Percentiles rank a stretch among this genome's conserved stretches.
Conservation (phyloP, 2,113 vertebrate genomes). For the Morone chrysops region DNA sequence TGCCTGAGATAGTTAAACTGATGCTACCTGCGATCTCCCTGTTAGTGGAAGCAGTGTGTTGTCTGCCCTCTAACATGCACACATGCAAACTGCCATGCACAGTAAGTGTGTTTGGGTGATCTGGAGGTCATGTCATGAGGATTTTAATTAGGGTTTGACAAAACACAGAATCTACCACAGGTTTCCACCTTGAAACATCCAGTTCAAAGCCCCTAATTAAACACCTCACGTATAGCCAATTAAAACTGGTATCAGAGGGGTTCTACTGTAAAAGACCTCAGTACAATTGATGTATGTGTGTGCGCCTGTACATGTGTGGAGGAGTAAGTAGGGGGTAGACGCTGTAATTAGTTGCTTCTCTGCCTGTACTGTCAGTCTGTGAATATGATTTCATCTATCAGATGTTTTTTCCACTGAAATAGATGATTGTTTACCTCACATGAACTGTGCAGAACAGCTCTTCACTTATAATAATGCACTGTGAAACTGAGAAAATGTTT, state of each 20-base stretch:
- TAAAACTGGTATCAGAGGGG: slow-evolving; percentile 60
- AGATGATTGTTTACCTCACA: slow-evolving; percentile 2
- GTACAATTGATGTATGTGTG: slow-evolving; percentile 20
- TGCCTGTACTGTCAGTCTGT: slow-evolving; percentile 17
- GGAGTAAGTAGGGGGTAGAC: slow-evolving; percentile 7
- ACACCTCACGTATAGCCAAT: slow-evolving; percentile 58
- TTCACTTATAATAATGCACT: slow-evolving; percentile 1
- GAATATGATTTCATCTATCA: not conserved
- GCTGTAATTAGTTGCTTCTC: slow-evolving; percentile 50
- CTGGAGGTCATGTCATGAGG: slow-evolving; percentile 40
- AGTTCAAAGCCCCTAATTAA: slow-evolving; percentile 61
- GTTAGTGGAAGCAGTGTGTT: slow-evolving; percentile 38
- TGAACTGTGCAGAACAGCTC: not conserved
- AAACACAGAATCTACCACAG: slow-evolving; percentile 45
- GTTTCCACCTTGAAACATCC: slow-evolving; percentile 56
- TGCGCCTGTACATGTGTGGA: slow-evolving; percentile 1
- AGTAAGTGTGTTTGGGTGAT: slow-evolving; percentile 22
- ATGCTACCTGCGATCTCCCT: slow-evolving; percentile 13
- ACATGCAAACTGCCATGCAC: slow-evolving; percentile 12
- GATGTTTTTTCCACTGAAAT: slow-evolving; percentile 18
- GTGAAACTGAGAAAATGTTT: not conserved
- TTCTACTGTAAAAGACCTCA: slow-evolving; percentile 49
- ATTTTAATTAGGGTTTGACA: slow-evolving; percentile 69
- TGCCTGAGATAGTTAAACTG: slow-evolving; percentile 34
- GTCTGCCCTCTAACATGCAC: not conserved